A percentile compares a stretch with the other conserved stretches of the same genome.
phyloP scores from a whole-genome alignment of 2,113 vertebrate genomes.

The Pachycephala philippinensis region DNA sequence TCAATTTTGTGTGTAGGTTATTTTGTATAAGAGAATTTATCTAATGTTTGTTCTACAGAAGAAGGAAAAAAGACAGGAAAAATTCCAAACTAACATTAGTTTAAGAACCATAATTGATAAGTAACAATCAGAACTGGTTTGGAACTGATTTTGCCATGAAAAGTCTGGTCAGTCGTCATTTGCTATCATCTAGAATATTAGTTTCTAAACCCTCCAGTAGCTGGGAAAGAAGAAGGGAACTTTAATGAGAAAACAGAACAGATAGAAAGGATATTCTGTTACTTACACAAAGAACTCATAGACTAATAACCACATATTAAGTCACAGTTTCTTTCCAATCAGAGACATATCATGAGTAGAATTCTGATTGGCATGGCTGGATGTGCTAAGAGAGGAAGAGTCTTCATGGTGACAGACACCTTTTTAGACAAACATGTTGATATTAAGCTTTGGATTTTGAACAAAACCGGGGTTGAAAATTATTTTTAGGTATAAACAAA shows the following conservation, averaged over 20 bases:
- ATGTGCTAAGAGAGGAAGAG: background rate
- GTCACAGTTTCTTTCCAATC: background rate
- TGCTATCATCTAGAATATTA: background rate
- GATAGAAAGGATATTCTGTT: background rate
- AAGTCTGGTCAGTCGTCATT: background rate
- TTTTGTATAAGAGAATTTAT: background rate
- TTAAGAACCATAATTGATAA: background rate
- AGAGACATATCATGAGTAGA: background rate
- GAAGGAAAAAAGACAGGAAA: background rate
- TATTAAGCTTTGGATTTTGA: background rate
- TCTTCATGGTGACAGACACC: background rate
- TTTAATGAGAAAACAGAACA: background rate
- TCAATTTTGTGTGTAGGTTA: background rate
- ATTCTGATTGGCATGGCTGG: background rate
- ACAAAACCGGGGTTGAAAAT: background rate
- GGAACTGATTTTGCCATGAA: background rate
- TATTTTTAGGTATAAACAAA: background rate
- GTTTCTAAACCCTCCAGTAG: background rate
- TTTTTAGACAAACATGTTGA: background rate
- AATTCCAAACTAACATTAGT: background rate
- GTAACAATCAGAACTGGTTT: background rate
- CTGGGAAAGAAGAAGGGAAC: background rate
- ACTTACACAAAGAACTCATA: background rate
- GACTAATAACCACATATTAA: background rate
- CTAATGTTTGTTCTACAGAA: background rate